Evolutionary conservation across 2,888 invertebrate species (phyloP).

Genomic region (Philaethria dido): DNA sequence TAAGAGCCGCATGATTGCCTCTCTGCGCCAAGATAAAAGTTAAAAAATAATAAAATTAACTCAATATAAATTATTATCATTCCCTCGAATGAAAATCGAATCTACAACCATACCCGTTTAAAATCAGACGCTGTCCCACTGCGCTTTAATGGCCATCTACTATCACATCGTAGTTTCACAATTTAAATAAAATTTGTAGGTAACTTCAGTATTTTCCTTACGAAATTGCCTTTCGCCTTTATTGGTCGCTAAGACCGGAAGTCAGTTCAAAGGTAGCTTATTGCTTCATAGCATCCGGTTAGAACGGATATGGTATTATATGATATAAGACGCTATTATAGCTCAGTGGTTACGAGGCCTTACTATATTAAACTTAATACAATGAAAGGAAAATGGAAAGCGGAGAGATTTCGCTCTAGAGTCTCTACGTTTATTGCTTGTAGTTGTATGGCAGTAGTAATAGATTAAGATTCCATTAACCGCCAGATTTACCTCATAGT

Average conservation of each 20-base stretch:
- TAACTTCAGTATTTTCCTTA: neutral
- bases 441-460: no score
- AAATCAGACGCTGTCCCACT: no score
- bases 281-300: constrained; percentile 10
- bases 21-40: no score
- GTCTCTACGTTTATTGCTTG: no score
- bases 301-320: neutral
- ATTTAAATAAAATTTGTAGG: constrained; percentile 5
- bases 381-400: no score
- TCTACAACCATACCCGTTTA: neutral
- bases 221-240: constrained; percentile 3
- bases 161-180: neutral
- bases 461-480: no score
- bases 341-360: no score
- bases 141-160: neutral
- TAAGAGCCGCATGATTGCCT: no score
- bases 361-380: no score
- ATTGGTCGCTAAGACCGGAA: constrained; percentile 8
- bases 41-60: no score
- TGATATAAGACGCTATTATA: neutral
- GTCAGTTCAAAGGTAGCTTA: constrained; percentile 17
- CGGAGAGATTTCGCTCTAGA: no score
- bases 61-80: neutral
- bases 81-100: neutral
- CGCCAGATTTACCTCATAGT: no score